Percentiles rank a stretch among this genome's conserved stretches.
These are phyloP conservation scores for Polietes domitor DNA, from an alignment of 2,888 invertebrate species.

Conservation along the genomic window DNA sequence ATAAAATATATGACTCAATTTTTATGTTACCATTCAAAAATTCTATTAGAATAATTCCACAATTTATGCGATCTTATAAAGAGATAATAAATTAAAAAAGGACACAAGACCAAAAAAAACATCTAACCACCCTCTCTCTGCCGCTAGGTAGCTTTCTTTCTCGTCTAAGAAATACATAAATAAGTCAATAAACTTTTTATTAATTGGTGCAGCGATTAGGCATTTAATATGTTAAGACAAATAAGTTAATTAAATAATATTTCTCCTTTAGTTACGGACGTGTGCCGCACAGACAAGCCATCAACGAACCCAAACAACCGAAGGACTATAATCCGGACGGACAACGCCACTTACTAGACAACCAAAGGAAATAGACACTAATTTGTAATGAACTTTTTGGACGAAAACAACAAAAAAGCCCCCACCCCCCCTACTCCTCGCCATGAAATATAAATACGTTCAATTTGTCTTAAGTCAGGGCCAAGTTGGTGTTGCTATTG, in stretches of 20 bases:
- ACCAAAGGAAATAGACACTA: slow-evolving; percentile 14
- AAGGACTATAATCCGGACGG: slow-evolving; percentile 7
- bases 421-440: too few species aligned
- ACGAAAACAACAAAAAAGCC: neutral
- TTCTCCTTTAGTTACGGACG: slow-evolving; percentile 13
- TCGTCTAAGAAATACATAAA: neutral
- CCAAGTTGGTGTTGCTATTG: slow-evolving; percentile 6
- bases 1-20: too few species aligned
- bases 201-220: neutral
- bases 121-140: too few species aligned
- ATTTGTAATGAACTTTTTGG: slow-evolving; percentile 18
- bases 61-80: too few species aligned
- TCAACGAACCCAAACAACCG: neutral
- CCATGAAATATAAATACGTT: slow-evolving; percentile 31
- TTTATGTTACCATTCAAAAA: too few species aligned
- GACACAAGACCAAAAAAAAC: too few species aligned
- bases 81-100: too few species aligned
- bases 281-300: slow-evolving; percentile 5
- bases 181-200: slow-evolving; percentile 9
- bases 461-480: slow-evolving; percentile 25
- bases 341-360: neutral
- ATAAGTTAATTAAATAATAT: slow-evolving; percentile 57
- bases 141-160: too few species aligned
- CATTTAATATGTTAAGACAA: slow-evolving; percentile 42
- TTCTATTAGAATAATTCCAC: too few species aligned